A percentile compares a stretch with the other conserved stretches of the same genome.
Evolutionary conservation across 2,797 vertebrate genomes (phyloP).

Genomic region (Centropyge bicolor): DNA sequence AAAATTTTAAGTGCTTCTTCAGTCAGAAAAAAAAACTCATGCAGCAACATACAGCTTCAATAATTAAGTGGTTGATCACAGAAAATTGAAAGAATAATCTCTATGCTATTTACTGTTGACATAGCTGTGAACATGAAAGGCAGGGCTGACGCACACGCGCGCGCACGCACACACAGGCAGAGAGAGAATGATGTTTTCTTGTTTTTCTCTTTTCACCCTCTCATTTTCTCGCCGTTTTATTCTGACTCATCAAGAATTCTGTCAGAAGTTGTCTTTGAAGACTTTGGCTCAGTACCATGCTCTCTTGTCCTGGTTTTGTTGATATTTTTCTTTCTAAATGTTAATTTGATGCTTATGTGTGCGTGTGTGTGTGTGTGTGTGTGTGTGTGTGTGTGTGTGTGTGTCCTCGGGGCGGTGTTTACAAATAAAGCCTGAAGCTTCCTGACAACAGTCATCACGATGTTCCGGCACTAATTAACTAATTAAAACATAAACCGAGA

Average conservation of each 20-base stretch:
- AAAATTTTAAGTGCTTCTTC: constrained; percentile 27
- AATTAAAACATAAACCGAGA: constrained; percentile 61
- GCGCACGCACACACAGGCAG: constrained; percentile 6
- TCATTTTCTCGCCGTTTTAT: constrained; percentile 72
- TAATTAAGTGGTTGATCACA: constrained; percentile 74
- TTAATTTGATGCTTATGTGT: constrained; percentile 68
- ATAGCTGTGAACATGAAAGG: constrained; percentile 71
- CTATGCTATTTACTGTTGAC: constrained; percentile 64
- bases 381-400: constrained; percentile 13
- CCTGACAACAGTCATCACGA: constrained; percentile 59
- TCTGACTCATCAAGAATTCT: constrained; percentile 81
- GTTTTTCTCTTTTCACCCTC: constrained; percentile 52
- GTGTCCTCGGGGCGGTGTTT: constrained; percentile 66
- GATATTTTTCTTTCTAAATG: constrained; percentile 80
- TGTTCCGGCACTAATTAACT: constrained; percentile 71
- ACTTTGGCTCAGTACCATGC: constrained; percentile 59
- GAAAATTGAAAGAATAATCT: constrained; percentile 63
- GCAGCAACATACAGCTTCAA: constrained; percentile 40
- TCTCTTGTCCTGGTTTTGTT: constrained; percentile 80
- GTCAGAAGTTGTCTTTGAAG: constrained; percentile 83
- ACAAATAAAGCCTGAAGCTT: constrained; percentile 66
- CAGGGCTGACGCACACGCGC: not conserved
- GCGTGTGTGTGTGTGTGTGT: constrained; percentile 12
- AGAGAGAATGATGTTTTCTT: constrained; percentile 63
- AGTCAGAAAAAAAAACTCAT: not conserved